A percentile compares a stretch with the other conserved stretches of the same genome.
Conservation (phyloP, 1,140 invertebrate species). For the Bathynomus jamesi region DNA sequence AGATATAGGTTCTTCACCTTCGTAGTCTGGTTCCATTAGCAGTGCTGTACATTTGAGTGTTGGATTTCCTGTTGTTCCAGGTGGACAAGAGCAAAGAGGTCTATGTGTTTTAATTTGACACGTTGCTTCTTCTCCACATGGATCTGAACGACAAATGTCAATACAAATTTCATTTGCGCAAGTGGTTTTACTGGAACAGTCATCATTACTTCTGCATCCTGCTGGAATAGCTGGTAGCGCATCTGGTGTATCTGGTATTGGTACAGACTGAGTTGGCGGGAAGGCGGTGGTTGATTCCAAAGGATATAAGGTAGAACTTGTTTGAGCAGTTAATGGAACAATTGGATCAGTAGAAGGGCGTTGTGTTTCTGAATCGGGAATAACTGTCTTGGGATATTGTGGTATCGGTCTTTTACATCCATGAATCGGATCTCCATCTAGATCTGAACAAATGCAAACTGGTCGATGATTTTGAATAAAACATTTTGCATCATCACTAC, state of each 20-base stretch:
- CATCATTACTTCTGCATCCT: constrained; percentile 39
- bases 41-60: constrained; percentile 28
- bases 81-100: constrained; percentile 41
- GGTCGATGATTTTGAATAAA: constrained; percentile 33
- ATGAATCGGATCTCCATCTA: constrained; percentile 39
- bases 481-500: constrained; percentile 70
- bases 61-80: constrained; percentile 41
- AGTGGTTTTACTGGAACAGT: constrained; percentile 40
- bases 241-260: no score
- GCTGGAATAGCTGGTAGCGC: constrained; percentile 17
- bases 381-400: neutral
- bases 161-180: constrained; percentile 41
- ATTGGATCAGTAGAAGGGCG: neutral
- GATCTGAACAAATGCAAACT: constrained; percentile 41
- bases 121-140: constrained; percentile 41
- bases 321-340: constrained; percentile 2
- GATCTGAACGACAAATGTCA: constrained; percentile 30
- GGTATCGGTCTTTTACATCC: constrained; percentile 8
- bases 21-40: neutral
- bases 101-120: constrained; percentile 40
- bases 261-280: constrained; percentile 10
- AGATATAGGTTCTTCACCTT: neutral
- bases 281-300: neutral
- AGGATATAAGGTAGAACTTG: neutral
- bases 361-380: constrained; percentile 7